Base-by-base conservation (phyloP, 2,888 invertebrate genomes). In the Lysandra coridon region DNA sequence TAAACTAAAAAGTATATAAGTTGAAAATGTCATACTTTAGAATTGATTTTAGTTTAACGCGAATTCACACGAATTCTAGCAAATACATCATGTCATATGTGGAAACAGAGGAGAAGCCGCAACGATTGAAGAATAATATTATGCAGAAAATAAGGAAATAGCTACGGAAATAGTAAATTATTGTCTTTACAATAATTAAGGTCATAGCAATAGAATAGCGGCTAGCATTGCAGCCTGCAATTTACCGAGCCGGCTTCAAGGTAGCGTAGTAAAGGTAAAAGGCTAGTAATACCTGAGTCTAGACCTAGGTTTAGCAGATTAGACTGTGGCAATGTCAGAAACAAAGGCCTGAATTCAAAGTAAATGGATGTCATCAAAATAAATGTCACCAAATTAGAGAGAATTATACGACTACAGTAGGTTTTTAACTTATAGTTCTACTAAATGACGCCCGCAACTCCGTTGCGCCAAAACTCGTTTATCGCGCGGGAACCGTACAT, bases 201-300 rank as follows among this genome's bases (percentile, higher is more conserved):
- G 69, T 69, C 69, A 69, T 14, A 69, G 5, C 33, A 33, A 69
- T 69, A 69, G 33, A 69, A 69, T 33, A 69, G 23, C 10, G 14
- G 14, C 37, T 33, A 33, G 33, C 17, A 37, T 69, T 69, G 64
- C 64, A 69, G 30, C 64, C 30, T 30, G 64, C 64, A 30, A 64
- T 23, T 30, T 30, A 64, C 64, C 12, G 64, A 64, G 64, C 57
- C 57, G 17, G 23, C 69, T 69, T 69, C 69, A 69, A 69, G 69
- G 69, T 69, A 69, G 69, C 69, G 69, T 10, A 69, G 33, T 69
- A 33, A 12, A 64, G 10, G 12, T 62, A 62, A 37, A 37, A 69
- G 33, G 69, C 33, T 69, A 33, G 23, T 69, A 69, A 12, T 69
- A 69, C 33, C 69, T 69, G 33, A 69, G 30, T 37, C 69, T 14